These are phyloP conservation scores for Drosophila nikananu DNA, from an alignment of 1,140 invertebrate genomes.

Conservation along the genomic window DNA sequence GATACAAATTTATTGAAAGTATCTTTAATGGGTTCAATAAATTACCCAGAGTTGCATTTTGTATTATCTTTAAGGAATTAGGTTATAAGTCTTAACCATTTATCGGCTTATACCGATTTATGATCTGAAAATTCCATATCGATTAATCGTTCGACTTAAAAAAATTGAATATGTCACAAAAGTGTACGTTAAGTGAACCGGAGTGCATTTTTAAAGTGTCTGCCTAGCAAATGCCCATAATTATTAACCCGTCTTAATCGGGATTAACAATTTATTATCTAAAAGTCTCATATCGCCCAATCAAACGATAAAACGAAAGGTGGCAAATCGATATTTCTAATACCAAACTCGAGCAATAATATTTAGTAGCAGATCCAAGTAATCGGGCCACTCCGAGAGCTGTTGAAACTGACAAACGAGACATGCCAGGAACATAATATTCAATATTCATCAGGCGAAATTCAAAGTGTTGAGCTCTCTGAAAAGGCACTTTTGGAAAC, in stretches of 20 bases:
- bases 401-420: background rate
- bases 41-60: too few relatives aligned
- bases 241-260: background rate
- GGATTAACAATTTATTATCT: background rate
- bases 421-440: background rate
- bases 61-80: too few relatives aligned
- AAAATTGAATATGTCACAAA: background rate
- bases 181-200: background rate
- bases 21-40: too few relatives aligned
- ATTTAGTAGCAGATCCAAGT: background rate
- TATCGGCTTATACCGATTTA: background rate
- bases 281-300: background rate
- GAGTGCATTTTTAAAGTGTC: too few relatives aligned
- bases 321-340: background rate
- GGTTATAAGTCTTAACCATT: too few relatives aligned
- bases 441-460: background rate
- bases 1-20: too few relatives aligned
- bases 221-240: background rate
- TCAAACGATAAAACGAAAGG: background rate
- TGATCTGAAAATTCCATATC: background rate
- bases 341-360: background rate
- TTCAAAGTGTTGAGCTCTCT: constrained; percentile 8
- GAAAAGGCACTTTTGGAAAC: constrained; percentile 9
- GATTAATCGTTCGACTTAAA: too few relatives aligned
- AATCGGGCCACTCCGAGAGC: background rate